Percentiles rank a stretch among this genome's conserved stretches.
Conservation (phyloP, 2,113 vertebrate species). For the Pagrus major region DNA sequence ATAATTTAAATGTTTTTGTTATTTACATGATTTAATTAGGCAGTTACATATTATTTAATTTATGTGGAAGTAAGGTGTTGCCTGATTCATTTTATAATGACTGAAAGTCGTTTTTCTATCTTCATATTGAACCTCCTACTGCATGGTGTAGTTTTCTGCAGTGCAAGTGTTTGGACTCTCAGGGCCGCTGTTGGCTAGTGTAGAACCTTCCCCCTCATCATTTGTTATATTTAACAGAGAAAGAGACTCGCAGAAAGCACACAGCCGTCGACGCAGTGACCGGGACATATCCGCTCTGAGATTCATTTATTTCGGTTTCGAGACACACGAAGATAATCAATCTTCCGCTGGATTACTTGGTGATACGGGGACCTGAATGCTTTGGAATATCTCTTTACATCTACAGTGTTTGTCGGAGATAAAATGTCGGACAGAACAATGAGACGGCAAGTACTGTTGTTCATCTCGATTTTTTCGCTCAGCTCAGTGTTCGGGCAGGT, state of each 20-base stretch:
- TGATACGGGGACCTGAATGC: not conserved
- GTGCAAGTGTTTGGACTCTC: conserved; percentile 58
- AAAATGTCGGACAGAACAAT: conserved; percentile 45
- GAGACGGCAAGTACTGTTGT: conserved; percentile 62
- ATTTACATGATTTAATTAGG: not conserved
- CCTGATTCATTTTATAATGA: not conserved
- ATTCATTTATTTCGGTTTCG: conserved; percentile 1
- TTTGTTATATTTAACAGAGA: conserved; percentile 16
- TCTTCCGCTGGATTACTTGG: not conserved
- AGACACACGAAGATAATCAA: not conserved
- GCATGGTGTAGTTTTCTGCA: conserved; percentile 13
- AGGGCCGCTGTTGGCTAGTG: conserved; percentile 68
- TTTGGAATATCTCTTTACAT: not conserved
- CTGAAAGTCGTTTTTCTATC: not conserved
- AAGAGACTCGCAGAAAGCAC: conserved; percentile 25
- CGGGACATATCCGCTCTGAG: not conserved
- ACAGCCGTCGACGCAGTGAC: not conserved
- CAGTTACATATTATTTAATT: not conserved
- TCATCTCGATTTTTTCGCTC: not conserved
- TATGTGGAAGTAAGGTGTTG: not conserved
- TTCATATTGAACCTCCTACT: not conserved
- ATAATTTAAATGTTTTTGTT: not conserved
- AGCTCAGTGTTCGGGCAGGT: conserved; percentile 52
- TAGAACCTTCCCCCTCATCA: not conserved
- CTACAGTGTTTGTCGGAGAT: not conserved